Base-by-base conservation (phyloP, 1,140 invertebrate genomes). In the Pinna nobilis region DNA sequence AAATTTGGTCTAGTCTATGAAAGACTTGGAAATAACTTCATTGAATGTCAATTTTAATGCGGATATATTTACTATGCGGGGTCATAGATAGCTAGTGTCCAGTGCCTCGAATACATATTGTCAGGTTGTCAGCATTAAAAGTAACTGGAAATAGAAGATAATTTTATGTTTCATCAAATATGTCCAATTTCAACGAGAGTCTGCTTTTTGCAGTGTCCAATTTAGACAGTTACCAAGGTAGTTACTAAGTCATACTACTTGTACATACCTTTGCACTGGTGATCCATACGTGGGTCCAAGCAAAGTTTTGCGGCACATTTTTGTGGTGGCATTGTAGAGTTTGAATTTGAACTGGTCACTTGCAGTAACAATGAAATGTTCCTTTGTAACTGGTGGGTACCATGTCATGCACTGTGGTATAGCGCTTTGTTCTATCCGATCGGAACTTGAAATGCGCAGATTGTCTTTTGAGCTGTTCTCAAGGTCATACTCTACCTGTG, bases 401-500 rank as follows among this genome's bases (percentile, higher is more conserved):
- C 83, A 88, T 0, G 87, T 77, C 44, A 92, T 91, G 51, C 89
- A 90, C 25, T 92, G 81, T 1, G 93, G 93, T 9, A 91, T 81
- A 18, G 92, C 92, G 67, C 88, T 90, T 78, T 92, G 92, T 70
- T 94, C 93, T 37, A 94, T 91, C 74, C 91, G 82, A 60, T 89
- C 86, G 9, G 82, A 72, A 87, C 90, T 84, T 79, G 87, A 55
- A 61, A 90, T 86, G 59, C 79, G 77, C 41, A 90, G 80, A 78
- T 90, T 89, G 41, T 89, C 87, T 66, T 87, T 87, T 51, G 84
- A 87, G 59, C 57, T 92, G n/a, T 88, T 85, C 15, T 90, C 89
- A 44, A 94, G 87, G 77, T 94, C 91, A 80, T 94, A 95, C 86
- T 94, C 93, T 18, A 94, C 91, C 86, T 94, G 83, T n/a, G 90